A percentile compares a stretch with the other conserved stretches of the same genome.
These are phyloP conservation scores for Epistrophe grossulariae DNA, from an alignment of 2,888 invertebrate species.

Conservation along the genomic window DNA sequence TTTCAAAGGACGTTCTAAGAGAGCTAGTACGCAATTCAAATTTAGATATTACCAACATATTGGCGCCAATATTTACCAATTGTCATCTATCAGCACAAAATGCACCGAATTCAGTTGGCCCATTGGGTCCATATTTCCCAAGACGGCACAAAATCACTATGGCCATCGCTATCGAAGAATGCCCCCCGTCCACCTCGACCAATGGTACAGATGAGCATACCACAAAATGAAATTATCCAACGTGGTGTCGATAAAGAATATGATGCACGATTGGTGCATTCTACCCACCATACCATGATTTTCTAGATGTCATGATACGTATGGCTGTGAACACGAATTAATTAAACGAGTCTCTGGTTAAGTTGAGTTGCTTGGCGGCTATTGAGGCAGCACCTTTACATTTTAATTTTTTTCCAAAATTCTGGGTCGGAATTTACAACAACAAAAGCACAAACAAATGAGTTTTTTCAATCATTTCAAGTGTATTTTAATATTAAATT, in stretches of 20 bases:
- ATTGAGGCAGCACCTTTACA: constrained; percentile 95
- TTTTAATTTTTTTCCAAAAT: constrained; percentile 94
- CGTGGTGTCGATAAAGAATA: constrained; percentile 91
- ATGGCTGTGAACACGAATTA: constrained; percentile 95
- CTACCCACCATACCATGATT: constrained; percentile 94
- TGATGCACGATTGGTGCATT: constrained; percentile 90
- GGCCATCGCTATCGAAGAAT: constrained; percentile 86
- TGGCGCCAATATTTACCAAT: constrained; percentile 93
- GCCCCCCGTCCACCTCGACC: constrained; percentile 89
- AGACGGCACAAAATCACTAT: constrained; percentile 86
- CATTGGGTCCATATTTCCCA: constrained; percentile 91
- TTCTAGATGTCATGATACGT: constrained; percentile 93
- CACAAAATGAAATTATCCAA: constrained; percentile 87
- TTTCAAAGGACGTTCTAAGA: constrained; percentile 88
- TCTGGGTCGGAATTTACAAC: constrained; percentile 95
- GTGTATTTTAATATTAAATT: background rate
- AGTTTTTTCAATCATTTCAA: constrained; percentile 66
- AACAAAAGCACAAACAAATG: constrained; percentile 83
- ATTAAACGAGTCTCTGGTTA: constrained; percentile 93
- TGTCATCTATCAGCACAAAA: constrained; percentile 93
- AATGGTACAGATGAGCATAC: constrained; percentile 94
- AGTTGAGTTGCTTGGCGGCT: constrained; percentile 94
- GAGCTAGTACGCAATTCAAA: constrained; percentile 83
- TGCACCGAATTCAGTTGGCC: constrained; percentile 87
- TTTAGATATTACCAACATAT: constrained; percentile 87